Base-by-base conservation (phyloP, 2,113 vertebrate species). In the Boulengeromyrus knoepffleri region DNA sequence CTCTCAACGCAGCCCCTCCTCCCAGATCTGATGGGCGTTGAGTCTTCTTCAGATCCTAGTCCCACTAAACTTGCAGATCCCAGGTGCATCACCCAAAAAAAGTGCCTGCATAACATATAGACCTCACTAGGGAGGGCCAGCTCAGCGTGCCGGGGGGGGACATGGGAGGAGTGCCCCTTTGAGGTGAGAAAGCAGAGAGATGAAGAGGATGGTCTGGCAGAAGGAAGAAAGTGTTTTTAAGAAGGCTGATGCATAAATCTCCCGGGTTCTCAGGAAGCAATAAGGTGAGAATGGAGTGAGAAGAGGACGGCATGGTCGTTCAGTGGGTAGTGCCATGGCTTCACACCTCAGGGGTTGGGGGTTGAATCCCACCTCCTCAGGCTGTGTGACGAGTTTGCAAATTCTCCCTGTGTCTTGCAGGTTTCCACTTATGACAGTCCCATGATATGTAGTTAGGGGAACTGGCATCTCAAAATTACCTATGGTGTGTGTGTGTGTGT, bases 201-300 rank as follows among this genome's bases (percentile, higher is more conserved):
- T 86, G 56, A 77, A 86, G 50, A 45, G 21, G 27, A 86, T 27
- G 5, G 2, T 83, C 52, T 36, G 49, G 77, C 74, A 50, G 27
- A 66, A 17, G 31, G 49, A 17, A 46, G 47, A 80, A 74, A 45
- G 21, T 77, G n/a, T 62, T 7, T 46, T 52, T 53, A 66, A n/a
- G n/a, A 66, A 47, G 87, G 39, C 49, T 87, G 85, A 87, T 53
- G 47, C 49, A 27, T 87, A 87, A 39, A 53, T 56, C 50, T 87
- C 85, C 27, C 15, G 5, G 31, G 85, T 31, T 15, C 49, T 39
- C 85, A 36, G 49, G 31, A 87, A 53, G 85, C 21, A 87, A 56
- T 56, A 56, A 87, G 85, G n/a, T 0, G 50, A 56, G 15, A 52
- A 47, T 31, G 36, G 50, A 47, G 45, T 47, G 83, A 47, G 8